Evolutionary conservation across 2,888 invertebrate genomes (phyloP).

Genomic region (Drosophila birchii): DNA sequence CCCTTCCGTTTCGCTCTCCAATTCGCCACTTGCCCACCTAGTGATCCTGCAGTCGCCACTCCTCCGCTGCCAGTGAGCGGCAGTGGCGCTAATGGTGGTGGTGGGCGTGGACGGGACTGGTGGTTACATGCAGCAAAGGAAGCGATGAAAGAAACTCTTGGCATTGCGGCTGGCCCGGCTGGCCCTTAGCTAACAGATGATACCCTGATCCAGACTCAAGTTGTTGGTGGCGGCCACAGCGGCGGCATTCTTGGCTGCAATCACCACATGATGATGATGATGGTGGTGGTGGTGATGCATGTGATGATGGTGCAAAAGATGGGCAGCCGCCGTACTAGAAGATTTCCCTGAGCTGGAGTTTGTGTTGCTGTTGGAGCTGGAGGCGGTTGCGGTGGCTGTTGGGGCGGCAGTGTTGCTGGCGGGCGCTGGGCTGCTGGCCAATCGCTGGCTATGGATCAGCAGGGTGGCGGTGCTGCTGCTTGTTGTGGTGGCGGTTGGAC

Average conservation of each 20-base stretch:
- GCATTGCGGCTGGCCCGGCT: slow-evolving; percentile 84
- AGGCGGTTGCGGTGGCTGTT: slow-evolving; percentile 34
- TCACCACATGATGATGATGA: slow-evolving; percentile 73
- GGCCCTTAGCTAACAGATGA: slow-evolving; percentile 85
- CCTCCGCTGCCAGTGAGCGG: slow-evolving; percentile 5
- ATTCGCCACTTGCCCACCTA: slow-evolving; percentile 16
- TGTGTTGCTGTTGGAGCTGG: slow-evolving; percentile 32
- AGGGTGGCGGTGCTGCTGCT: slow-evolving; percentile 67
- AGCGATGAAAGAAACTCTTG: slow-evolving; percentile 85
- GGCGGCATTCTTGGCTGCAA: slow-evolving; percentile 77
- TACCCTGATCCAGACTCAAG: slow-evolving; percentile 84
- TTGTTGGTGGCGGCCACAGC: slow-evolving; percentile 82
- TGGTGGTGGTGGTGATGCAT: slow-evolving; percentile 76
- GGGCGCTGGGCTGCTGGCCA: slow-evolving; percentile 48
- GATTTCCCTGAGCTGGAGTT: slow-evolving; percentile 36
- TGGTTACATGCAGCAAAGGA: slow-evolving; percentile 84
- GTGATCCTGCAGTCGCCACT: slow-evolving; percentile 39
- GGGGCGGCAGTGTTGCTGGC: slow-evolving; percentile 40
- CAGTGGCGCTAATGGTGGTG: slow-evolving; percentile 1
- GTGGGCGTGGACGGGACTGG: slow-evolving; percentile 40
- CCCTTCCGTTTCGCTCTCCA: neutral
- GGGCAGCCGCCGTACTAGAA: slow-evolving; percentile 47
- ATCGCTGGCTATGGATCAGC: slow-evolving; percentile 38
- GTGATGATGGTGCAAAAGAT: slow-evolving; percentile 71
- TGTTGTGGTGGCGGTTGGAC: slow-evolving; percentile 19